These are phyloP conservation scores for Psettodes erumei DNA, from an alignment of 2,113 vertebrate genomes.

Conservation along the genomic window DNA sequence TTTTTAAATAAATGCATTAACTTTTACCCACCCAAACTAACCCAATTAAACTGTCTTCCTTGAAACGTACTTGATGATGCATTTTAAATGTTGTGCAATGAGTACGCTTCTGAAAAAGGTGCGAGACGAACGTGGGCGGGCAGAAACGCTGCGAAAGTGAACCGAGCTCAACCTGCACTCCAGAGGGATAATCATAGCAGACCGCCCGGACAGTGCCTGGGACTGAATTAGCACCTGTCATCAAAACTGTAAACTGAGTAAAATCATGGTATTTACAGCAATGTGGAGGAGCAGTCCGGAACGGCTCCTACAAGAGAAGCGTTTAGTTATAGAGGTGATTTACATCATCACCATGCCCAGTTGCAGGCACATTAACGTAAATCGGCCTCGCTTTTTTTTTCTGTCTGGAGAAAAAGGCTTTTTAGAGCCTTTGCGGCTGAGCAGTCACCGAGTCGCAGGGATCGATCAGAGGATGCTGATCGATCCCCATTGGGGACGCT, in stretches of 20 bases:
- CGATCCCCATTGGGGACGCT: conserved; percentile 29
- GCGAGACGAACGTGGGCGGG: neutral
- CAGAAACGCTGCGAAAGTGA: neutral
- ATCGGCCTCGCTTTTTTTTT: conserved; percentile 23
- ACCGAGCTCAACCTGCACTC: neutral
- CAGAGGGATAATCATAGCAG: neutral
- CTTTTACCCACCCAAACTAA: conserved; percentile 10
- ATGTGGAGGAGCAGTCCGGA: too few relatives aligned
- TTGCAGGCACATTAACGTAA: neutral
- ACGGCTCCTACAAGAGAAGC: neutral
- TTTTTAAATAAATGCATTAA: conserved; percentile 13
- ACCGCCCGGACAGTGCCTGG: neutral
- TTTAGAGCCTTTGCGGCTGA: conserved; percentile 37
- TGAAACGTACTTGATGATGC: neutral
- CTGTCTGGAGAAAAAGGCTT: conserved; percentile 21
- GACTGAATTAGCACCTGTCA: neutral
- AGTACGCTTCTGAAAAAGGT: neutral
- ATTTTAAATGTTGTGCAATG: too few relatives aligned
- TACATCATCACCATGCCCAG: conserved; percentile 7
- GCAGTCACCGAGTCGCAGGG: conserved; percentile 34
- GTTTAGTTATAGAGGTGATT: neutral
- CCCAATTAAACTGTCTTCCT: neutral
- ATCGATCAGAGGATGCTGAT: conserved; percentile 55
- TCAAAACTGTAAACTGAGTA: neutral
- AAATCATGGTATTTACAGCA: neutral